phyloP scores from a whole-genome alignment of 2,888 invertebrate genomes.

The Phalera bucephala region DNA sequence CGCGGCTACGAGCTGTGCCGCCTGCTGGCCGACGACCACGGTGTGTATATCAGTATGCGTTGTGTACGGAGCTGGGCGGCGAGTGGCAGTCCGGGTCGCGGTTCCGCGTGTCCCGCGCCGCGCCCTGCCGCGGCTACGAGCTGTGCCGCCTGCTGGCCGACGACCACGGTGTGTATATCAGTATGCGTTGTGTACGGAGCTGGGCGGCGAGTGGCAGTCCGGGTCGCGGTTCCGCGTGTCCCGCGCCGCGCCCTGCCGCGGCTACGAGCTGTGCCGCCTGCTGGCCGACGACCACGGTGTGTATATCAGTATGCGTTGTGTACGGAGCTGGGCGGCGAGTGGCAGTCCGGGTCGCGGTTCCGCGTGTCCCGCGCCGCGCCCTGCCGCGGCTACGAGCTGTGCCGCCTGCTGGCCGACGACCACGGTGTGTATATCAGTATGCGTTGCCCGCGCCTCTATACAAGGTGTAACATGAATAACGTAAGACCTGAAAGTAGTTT shows the following conservation, averaged over 20 bases:
- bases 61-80: slow-evolving; percentile 41
- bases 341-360: slow-evolving; percentile 43
- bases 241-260: slow-evolving; percentile 59
- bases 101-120: slow-evolving; percentile 59
- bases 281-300: slow-evolving; percentile 47
- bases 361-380: slow-evolving; percentile 61
- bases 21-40: slow-evolving; percentile 50
- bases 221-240: slow-evolving; percentile 51
- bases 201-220: slow-evolving; percentile 40
- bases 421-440: slow-evolving; percentile 22
- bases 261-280: slow-evolving; percentile 63
- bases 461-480: too few relatives aligned
- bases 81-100: slow-evolving; percentile 42
- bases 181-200: slow-evolving; percentile 35
- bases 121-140: slow-evolving; percentile 59
- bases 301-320: background rate
- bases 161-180: slow-evolving; percentile 29
- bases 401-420: slow-evolving; percentile 56
- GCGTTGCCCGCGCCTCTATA: too few relatives aligned
- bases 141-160: slow-evolving; percentile 63
- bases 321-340: slow-evolving; percentile 43
- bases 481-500: too few relatives aligned
- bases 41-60: slow-evolving; percentile 12
- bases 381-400: slow-evolving; percentile 61
- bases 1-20: slow-evolving; percentile 64